Evolutionary conservation across 1,140 invertebrate species (phyloP), one percentile per base, ranked within the genome.

Genomic region (Drosophila nigrodunni): DNA sequence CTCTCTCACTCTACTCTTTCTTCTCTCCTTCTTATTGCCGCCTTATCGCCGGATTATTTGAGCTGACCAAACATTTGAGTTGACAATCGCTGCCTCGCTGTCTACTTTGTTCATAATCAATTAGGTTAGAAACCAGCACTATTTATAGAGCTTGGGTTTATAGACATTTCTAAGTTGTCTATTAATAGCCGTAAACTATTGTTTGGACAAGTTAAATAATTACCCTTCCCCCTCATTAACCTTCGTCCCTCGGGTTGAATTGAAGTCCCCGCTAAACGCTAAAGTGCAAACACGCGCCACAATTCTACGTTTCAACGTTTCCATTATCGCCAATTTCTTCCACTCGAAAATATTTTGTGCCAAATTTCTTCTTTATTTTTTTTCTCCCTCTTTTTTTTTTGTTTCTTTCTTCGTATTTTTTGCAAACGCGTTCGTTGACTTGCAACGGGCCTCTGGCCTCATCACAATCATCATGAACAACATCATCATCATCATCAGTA

Each of bases 201-300:
- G 15, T 57, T 57, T 37, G 34, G 35, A 18, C 54, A 37, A 25
- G 35, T 41, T 55, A 34, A 25, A 30, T 35, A 30, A 13, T n/a
- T 18, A 15, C n/a, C 25, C 7, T 11, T 30, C 13, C 10, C 21
- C 10, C 2, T 52, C 18, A 21, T 41, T 13, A 11, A 39, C 54
- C 9, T 65, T 3, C 37, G 41, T 30, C 18, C 2, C 18, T 21
- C 18, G 0, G 18, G 18, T 21, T 21, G 25, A 64, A 41, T 52
- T 62, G n/a, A 7, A 50, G 13, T 37, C 35, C 10, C 7, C 41
- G 64, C 30, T 67, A 54, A 8, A 34, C 44, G 39, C 41, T 86
- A 75, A 85, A 86, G 82, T 81, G 74, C 82, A 71, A 86, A 86
- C 82, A 86, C 82, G 82, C 82, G 82, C 82, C 82, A 43, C 3